Evolutionary conservation across 2,113 vertebrate species (phyloP).

Genomic region (Terrapene triunguis): DNA sequence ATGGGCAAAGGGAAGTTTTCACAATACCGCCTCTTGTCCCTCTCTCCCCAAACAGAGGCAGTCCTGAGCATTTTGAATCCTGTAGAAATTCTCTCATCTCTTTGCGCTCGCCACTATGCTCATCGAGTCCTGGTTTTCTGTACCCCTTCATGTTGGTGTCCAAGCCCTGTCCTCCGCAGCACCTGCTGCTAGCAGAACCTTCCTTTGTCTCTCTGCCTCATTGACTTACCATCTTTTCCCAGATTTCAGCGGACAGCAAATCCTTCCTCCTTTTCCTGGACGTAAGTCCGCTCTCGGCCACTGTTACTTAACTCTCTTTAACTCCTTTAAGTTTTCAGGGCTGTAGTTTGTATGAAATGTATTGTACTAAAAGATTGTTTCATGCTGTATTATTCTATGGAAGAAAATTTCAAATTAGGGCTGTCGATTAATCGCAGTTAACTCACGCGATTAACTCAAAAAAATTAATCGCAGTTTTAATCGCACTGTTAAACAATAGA

Average conservation of each 20-base stretch:
- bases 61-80: neutral
- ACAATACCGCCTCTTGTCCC: neutral
- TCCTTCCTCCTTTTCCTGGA: slow-evolving; percentile 53
- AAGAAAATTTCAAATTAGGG: neutral
- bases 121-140: accelerated
- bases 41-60: neutral
- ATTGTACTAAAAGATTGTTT: accelerated
- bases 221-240: slow-evolving; percentile 31
- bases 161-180: neutral
- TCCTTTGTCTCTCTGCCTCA: neutral
- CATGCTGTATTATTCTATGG: accelerated
- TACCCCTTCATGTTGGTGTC: accelerated
- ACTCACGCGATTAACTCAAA: too few relatives aligned
- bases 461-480: too few relatives aligned
- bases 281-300: slow-evolving; percentile 1
- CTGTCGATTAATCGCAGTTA: too few relatives aligned
- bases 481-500: too few relatives aligned
- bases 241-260: neutral
- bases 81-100: neutral
- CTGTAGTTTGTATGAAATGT: slow-evolving; percentile 54
- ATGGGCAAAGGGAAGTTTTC: neutral
- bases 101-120: accelerated
- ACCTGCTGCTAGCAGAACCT: neutral
- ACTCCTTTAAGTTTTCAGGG: slow-evolving; percentile 48
- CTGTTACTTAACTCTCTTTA: slow-evolving; percentile 57